Conservation (phyloP, 2,888 invertebrate species). For the Drosophila setosimentum region DNA sequence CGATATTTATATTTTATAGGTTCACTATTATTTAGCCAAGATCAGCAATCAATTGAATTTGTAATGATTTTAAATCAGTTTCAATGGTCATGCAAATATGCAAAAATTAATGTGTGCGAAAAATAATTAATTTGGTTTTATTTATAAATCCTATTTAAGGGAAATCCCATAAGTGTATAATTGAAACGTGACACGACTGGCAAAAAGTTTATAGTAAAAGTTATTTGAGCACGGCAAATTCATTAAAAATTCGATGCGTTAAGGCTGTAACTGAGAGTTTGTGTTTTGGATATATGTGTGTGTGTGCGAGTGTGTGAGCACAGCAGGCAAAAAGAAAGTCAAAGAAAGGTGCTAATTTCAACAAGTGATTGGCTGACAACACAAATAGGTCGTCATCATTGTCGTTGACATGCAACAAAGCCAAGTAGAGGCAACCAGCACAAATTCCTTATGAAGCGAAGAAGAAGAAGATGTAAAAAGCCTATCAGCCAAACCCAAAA, state of each 20-base stretch:
- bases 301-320: conserved; percentile 11
- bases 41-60: not conserved
- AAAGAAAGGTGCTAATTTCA: conserved; percentile 77
- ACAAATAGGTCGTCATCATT: conserved; percentile 65
- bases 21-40: not conserved
- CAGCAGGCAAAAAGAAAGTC: conserved; percentile 72
- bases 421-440: not conserved
- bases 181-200: conserved; percentile 42
- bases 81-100: not conserved
- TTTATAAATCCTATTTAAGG: conserved; percentile 26
- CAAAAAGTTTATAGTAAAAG: conserved; percentile 65
- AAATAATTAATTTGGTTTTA: not conserved
- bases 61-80: not conserved
- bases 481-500: conserved; percentile 43
- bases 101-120: not conserved
- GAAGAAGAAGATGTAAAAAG: not conserved
- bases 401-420: conserved; percentile 14
- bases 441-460: conserved; percentile 42
- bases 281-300: not conserved
- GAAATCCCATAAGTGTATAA: conserved; percentile 30
- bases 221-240: conserved; percentile 73
- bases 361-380: conserved; percentile 58
- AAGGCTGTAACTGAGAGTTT: conserved; percentile 39
- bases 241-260: conserved; percentile 76
- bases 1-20: not conserved